Percentiles rank a stretch among this genome's conserved stretches.
phyloP scores from a whole-genome alignment of 2,888 invertebrate genomes.

The Leptopilina syphax region DNA sequence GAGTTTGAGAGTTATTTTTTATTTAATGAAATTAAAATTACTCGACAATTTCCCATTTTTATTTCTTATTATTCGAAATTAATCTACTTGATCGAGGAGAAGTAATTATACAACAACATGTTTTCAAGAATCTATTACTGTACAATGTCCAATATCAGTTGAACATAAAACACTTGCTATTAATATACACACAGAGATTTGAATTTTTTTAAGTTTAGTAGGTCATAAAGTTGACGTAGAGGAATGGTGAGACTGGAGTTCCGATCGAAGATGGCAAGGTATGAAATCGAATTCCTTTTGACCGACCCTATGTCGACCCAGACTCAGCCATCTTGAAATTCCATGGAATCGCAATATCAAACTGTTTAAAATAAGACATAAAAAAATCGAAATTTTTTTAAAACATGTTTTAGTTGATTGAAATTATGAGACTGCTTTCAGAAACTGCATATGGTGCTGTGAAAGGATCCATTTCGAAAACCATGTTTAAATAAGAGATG shows the following conservation, averaged over 20 bases:
- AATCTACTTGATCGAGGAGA: too few species aligned
- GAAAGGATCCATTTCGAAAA: too few species aligned
- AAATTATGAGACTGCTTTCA: too few species aligned
- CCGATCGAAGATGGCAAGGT: conserved; percentile 39
- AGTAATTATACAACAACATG: too few species aligned
- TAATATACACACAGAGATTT: neutral
- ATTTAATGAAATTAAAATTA: neutral
- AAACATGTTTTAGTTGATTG: neutral
- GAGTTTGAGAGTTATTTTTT: neutral
- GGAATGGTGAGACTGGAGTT: neutral
- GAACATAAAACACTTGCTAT: neutral
- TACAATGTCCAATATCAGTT: too few species aligned
- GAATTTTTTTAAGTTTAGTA: conserved; percentile 28
- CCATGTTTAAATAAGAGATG: too few species aligned
- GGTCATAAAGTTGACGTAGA: conserved; percentile 36
- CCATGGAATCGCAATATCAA: conserved; percentile 66
- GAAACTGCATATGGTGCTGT: too few species aligned
- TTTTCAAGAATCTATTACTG: too few species aligned
- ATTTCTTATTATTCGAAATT: too few species aligned
- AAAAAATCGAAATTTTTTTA: conserved; percentile 43
- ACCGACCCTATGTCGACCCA: conserved; percentile 40
- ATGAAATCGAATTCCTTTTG: conserved; percentile 46
- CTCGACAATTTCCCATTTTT: too few species aligned
- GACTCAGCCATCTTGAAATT: conserved; percentile 58
- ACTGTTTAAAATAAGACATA: neutral